A percentile compares a stretch with the other conserved stretches of the same genome.
Conservation (phyloP, 1,140 invertebrate genomes). For the Archivesica marissinica region DNA sequence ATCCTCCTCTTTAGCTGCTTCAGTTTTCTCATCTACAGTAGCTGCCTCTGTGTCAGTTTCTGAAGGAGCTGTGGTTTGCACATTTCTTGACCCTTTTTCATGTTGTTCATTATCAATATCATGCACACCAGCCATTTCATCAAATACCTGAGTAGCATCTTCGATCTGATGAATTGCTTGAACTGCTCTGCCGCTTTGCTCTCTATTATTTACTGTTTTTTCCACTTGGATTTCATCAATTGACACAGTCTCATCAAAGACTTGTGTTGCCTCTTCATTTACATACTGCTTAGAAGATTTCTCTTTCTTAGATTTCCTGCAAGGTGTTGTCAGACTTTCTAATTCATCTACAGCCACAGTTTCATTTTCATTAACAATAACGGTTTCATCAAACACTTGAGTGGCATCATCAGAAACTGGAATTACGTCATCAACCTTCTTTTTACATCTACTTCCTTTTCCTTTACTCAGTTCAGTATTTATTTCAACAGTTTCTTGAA, state of each 20-base stretch:
- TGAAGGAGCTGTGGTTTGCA: no score
- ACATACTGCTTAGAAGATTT: not conserved
- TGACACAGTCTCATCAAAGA: conserved; percentile 48
- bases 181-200: no score
- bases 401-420: conserved; percentile 41
- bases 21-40: not conserved
- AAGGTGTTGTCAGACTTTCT: no score
- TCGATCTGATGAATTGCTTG: no score
- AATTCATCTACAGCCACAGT: not conserved
- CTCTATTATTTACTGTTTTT: not conserved
- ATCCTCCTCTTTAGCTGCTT: not conserved
- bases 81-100: not conserved
- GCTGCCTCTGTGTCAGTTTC: no score
- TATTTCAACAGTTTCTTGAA: no score
- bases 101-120: not conserved
- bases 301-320: not conserved
- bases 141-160: conserved; percentile 30
- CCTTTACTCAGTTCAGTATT: no score
- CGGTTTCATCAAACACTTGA: conserved; percentile 32
- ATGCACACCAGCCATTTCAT: conserved; percentile 1
- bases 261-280: conserved; percentile 22
- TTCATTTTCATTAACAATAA: no score
- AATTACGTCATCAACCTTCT: no score
- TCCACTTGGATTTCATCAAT: not conserved
- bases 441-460: no score